phyloP scores from a whole-genome alignment of 2,113 vertebrate species.

The Boleophthalmus pectinirostris region DNA sequence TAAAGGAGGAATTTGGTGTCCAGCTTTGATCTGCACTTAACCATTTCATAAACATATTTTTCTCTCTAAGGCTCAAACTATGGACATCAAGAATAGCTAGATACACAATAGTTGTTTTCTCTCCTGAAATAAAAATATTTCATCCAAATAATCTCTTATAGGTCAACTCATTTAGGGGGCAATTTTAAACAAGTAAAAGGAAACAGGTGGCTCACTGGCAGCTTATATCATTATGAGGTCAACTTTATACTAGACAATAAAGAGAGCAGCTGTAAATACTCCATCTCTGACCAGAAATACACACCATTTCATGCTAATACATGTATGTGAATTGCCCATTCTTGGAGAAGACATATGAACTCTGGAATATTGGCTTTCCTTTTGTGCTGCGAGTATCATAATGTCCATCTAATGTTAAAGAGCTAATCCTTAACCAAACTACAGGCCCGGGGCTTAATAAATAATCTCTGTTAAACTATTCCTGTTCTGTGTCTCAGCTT shows the following conservation, averaged over 20 bases:
- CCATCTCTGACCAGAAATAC: conserved; percentile 18
- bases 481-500: conserved; percentile 4
- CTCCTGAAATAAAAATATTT: conserved; percentile 48
- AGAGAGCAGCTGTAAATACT: conserved; percentile 23
- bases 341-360: conserved; percentile 23
- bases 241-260: not conserved
- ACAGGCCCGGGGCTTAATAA: conserved; percentile 13
- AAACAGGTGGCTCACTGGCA: conserved; percentile 43
- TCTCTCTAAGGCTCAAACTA: conserved; percentile 14
- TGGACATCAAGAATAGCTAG: conserved; percentile 42
- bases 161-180: not conserved
- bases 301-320: not conserved
- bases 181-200: conserved; percentile 41
- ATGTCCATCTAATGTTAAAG: conserved; percentile 13
- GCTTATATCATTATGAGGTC: conserved; percentile 28
- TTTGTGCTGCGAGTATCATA: conserved; percentile 27
- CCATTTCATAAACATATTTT: conserved; percentile 38
- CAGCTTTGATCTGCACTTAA: not conserved
- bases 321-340: not conserved
- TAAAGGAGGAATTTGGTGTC: not conserved
- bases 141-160: conserved; percentile 42
- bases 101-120: conserved; percentile 31
- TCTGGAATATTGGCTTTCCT: conserved; percentile 34
- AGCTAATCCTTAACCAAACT: conserved; percentile 25
- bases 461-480: not conserved